Evolutionary conservation across 2,888 invertebrate species (phyloP), one percentile per base, ranked within the genome.

Genomic region (Drosophila limbata): DNA sequence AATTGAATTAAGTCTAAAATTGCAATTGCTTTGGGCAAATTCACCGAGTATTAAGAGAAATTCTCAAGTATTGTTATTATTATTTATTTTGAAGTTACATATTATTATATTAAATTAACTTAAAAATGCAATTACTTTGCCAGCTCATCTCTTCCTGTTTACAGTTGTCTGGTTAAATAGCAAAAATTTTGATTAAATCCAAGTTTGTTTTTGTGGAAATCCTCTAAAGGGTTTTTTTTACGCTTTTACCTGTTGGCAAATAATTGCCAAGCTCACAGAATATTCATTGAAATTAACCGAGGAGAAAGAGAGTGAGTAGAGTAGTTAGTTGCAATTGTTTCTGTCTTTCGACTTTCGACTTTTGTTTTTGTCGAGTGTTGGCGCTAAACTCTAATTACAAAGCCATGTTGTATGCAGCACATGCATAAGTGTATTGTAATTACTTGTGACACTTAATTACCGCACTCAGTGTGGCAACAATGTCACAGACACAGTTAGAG

Each of bases 361-460:
- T 19, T 19, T 57, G 21, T 47, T 39, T 45, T 33, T 44, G 39
- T 64, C 52, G 62, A 72, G 72, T 79, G 76, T 73, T 76, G 80
- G 64, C 68, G 84, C 83, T 88, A 86, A 88, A 88, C 73, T 88
- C 84, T 81, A 88, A 84, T 84, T 84, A 84, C 86, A 88, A 83
- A 88, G 86, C 84, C 78, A 72, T 78, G 80, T 78, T 78, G 80
- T 73, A 78, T 76, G 77, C 73, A 59, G 51, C 80, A 79, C 74
- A 78, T 69, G 83, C 87, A 84, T 86, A 88, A 85, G 89, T 85
- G 85, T 85, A 89, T 86, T 87, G 87, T 89, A 87, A 87, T 88
- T 87, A 86, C 79, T 86, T 77, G 88, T 88, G 88, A 89, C 88
- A 88, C 89, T 86, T 88, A 88, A 88, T 86, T 88, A 88, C 79